phyloP scores from a whole-genome alignment of 2,888 invertebrate genomes.

The Terebella lapidaria region DNA sequence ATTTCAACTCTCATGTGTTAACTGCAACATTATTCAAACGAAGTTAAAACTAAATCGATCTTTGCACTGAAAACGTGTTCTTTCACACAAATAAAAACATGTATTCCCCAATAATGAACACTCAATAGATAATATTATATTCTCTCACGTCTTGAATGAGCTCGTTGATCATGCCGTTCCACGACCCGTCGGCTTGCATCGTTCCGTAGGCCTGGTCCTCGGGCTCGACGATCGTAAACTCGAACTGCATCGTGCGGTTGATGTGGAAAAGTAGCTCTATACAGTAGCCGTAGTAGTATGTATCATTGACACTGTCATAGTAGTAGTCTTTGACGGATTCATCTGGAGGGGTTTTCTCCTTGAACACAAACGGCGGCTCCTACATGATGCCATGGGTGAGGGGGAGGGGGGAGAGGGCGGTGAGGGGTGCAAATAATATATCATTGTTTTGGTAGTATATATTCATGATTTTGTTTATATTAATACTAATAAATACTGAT shows the following conservation, averaged over 20 bases:
- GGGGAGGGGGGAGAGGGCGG: not conserved
- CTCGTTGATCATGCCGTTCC: conserved; percentile 47
- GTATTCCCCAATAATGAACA: too few species aligned
- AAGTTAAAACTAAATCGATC: too few species aligned
- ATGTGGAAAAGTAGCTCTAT: conserved; percentile 89
- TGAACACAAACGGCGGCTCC: conserved; percentile 58
- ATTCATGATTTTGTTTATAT: too few species aligned
- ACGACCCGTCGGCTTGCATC: conserved; percentile 64
- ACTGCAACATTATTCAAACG: too few species aligned
- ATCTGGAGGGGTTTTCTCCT: conserved; percentile 23
- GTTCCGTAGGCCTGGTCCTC: conserved; percentile 79
- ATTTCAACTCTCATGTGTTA: too few species aligned
- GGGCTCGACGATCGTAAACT: conserved; percentile 68
- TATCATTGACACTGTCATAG: conserved; percentile 1
- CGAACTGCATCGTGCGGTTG: conserved; percentile 67
- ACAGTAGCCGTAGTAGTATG: conserved; percentile 71
- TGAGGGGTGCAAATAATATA: not conserved
- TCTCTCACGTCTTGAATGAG: conserved; percentile 37
- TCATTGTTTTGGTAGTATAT: too few species aligned
- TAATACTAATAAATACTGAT: too few species aligned
- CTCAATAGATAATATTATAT: too few species aligned
- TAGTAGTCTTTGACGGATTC: conserved; percentile 7
- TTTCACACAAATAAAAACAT: too few species aligned
- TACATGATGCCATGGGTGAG: conserved; percentile 37
- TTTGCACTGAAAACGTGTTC: too few species aligned